Conservation (phyloP, 2,797 vertebrate genomes). For the Delichon dasypus region DNA sequence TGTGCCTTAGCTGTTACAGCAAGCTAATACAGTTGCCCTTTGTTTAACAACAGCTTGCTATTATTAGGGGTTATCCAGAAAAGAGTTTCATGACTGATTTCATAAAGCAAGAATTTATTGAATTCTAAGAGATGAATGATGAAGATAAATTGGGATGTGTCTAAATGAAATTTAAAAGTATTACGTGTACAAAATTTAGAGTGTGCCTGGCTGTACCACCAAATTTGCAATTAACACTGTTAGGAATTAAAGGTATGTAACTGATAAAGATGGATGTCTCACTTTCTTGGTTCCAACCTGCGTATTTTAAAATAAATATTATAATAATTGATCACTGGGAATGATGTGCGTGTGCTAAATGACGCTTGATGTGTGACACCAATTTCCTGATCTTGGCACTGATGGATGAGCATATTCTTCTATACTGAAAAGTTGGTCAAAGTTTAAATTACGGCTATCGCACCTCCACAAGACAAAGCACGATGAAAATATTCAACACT, state of each 20-base stretch:
- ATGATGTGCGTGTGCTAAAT: slow-evolving; percentile 63
- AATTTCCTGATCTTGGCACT: slow-evolving; percentile 51
- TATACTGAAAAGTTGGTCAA: slow-evolving; percentile 64
- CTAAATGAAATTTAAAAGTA: slow-evolving; percentile 73
- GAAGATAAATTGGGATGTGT: slow-evolving; percentile 70
- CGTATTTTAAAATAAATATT: slow-evolving; percentile 69
- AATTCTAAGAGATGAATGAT: slow-evolving; percentile 15
- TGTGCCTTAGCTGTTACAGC: not conserved
- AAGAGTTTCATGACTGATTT: slow-evolving; percentile 34
- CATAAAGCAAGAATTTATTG: slow-evolving; percentile 52
- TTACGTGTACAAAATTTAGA: slow-evolving; percentile 54
- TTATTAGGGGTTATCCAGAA: slow-evolving; percentile 45
- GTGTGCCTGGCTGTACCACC: slow-evolving; percentile 7
- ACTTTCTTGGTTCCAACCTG: slow-evolving; percentile 49
- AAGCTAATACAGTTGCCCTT: not conserved
- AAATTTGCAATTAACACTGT: slow-evolving; percentile 47
- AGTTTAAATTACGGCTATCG: slow-evolving; percentile 31
- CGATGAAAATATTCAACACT: not conserved
- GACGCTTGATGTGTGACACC: slow-evolving; percentile 28
- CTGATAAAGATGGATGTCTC: slow-evolving; percentile 70
- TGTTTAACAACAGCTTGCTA: slow-evolving; percentile 15
- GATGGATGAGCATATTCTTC: slow-evolving; percentile 49
- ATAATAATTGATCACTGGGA: slow-evolving; percentile 70
- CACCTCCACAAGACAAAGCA: slow-evolving; percentile 15
- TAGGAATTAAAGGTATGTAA: slow-evolving; percentile 60